Base-by-base conservation (phyloP, 1,140 invertebrate genomes). In the Maconellicoccus hirsutus region DNA sequence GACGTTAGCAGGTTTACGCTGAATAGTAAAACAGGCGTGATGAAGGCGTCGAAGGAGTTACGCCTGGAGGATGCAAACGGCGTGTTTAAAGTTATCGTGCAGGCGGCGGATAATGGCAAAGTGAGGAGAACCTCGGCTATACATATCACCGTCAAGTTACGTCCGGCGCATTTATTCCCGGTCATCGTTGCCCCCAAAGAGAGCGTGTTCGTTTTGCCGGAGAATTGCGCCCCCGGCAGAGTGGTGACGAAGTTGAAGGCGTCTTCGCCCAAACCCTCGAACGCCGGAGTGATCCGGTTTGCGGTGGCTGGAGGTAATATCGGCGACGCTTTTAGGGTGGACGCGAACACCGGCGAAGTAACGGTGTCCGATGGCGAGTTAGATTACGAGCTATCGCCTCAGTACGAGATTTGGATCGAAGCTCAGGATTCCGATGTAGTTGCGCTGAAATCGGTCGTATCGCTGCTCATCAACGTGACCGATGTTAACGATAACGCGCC, bases 401-500 rank as follows among this genome's bases (percentile, higher is more conserved):
- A 87, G 19, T 96, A 95, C 78, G 89, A 94, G 80, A 86, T 97
- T 25, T 98, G 94, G 94, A 85, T 98, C 69, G 91, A 95, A 83
- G 94, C 94, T 0, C 81, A 86, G 70, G 93, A 96, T 79, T 87
- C 88, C 0, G 91, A 93, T 77, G 85, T 84, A 63, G 92, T 92
- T 4, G 85, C 89, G 0, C 78, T 95, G 19, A 82, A 89, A 71
- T 91, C 86, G 69, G 89, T 90, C 14, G 82, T 87, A 72, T 84
- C 89, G 75, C 78, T 97, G 4, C 82, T 87, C 59, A 87, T 97
- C 22, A 92, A 92, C 77, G 89, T 98, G 0, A 90, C 89, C 0
- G 94, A 97, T 78, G 86, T 87, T 6, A 98, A 98, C 79, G 94
- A 98, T 76, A 96, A 96, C 80, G 79, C 87, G 0, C 95, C 94